A percentile compares a stretch with the other conserved stretches of the same genome.
phyloP scores from a whole-genome alignment of 2,113 vertebrate genomes.

The Ceyx melanurus region DNA sequence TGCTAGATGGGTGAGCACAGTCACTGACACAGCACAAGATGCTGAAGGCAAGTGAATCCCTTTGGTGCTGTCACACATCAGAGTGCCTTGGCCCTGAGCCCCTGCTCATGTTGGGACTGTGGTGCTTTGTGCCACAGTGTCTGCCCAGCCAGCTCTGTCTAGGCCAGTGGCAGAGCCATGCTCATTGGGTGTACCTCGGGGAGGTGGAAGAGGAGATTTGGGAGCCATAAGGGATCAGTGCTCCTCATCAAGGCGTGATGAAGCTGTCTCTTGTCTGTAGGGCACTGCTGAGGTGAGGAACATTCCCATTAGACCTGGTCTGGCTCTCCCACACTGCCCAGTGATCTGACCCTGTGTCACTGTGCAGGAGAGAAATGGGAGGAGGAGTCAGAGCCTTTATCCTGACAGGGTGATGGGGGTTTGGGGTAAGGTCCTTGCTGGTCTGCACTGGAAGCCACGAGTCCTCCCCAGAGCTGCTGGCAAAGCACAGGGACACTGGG shows the following conservation, averaged over 20 bases:
- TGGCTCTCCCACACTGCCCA: not conserved
- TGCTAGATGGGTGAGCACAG: rapidly evolving
- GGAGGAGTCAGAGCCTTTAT: not conserved
- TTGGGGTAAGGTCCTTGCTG: not conserved
- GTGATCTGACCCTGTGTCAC: rapidly evolving
- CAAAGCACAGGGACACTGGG: not conserved
- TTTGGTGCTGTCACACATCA: rapidly evolving
- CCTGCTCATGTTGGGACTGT: rapidly evolving
- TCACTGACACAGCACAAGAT: not conserved
- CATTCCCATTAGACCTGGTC: rapidly evolving
- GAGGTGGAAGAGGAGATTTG: not conserved
- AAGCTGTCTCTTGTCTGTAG: not conserved
- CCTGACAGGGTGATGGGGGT: rapidly evolving
- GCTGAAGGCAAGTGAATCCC: not conserved
- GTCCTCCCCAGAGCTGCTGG: not conserved
- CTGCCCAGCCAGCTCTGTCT: not conserved
- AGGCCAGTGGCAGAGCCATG: rapidly evolving
- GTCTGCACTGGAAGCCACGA: not conserved
- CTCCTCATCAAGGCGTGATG: not conserved
- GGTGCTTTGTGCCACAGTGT: not conserved
- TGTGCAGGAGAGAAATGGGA: not conserved
- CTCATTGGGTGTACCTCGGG: rapidly evolving
- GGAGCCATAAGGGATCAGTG: not conserved
- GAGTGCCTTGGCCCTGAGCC: not conserved
- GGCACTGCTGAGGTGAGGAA: not conserved